These are phyloP conservation scores for Parochlus steinenii DNA, from an alignment of 2,888 invertebrate species.

Conservation along the genomic window DNA sequence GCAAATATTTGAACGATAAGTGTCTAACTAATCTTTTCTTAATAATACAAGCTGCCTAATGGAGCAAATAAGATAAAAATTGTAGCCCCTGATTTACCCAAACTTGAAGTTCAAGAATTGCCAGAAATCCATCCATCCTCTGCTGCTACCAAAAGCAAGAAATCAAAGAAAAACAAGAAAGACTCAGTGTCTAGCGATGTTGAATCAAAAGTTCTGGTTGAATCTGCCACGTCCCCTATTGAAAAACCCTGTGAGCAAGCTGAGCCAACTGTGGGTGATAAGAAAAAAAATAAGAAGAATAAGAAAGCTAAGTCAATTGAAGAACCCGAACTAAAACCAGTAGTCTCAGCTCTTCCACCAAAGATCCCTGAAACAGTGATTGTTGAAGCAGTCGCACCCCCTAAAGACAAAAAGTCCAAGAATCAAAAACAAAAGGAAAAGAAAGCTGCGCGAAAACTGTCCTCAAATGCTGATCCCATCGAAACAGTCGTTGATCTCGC, in stretches of 20 bases:
- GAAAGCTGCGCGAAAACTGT: constrained; percentile 8
- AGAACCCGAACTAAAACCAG: constrained; percentile 1
- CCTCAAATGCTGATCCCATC: constrained; percentile 1
- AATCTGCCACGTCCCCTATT: constrained; percentile 5
- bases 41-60: constrained; percentile 16
- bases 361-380: too few species aligned
- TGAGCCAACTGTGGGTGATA: constrained; percentile 13
- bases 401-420: constrained; percentile 5
- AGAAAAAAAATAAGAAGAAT: constrained; percentile 15
- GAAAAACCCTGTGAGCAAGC: too few species aligned
- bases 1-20: too few species aligned
- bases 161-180: constrained; percentile 9
- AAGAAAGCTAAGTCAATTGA: constrained; percentile 14
- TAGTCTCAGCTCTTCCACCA: background rate
- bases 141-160: constrained; percentile 5
- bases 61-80: background rate
- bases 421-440: constrained; percentile 7
- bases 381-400: background rate
- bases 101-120: constrained; percentile 1
- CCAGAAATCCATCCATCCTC: background rate
- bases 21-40: background rate
- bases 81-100: background rate
- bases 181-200: background rate
- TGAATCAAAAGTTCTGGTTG: background rate
- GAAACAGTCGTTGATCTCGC: constrained; percentile 4